Base-by-base conservation (phyloP, 2,888 invertebrate species). In the Heterodera filipjevi region DNA sequence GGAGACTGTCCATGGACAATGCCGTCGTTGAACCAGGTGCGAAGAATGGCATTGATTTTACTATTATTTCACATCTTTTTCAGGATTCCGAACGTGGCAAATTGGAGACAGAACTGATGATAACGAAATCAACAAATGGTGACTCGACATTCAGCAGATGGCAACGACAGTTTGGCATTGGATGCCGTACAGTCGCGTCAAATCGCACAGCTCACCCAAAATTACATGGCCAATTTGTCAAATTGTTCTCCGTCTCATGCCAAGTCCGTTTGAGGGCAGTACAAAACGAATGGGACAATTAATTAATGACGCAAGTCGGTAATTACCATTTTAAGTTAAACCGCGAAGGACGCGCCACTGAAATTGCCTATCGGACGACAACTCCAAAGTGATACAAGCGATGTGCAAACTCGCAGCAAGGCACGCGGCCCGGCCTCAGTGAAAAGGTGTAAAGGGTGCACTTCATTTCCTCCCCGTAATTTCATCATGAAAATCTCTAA, bases 231-330 rank as follows among this genome's bases (percentile, higher is more conserved):
- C 59, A 66, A 77, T 0, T 72, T 87, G 32, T 86, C 39, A 86
- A 86, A 53, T 78, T 87, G 3, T 87, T 87, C 76, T 85, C 86
- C 8, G 74, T 82, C n/a, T 80, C 82, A 1, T 79, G 80, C 74
- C 84, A 84, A 71, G 81, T 76, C 14, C 83, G 83, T 64, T 16
- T 33, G n/a, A 66, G 82, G 14, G 84, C 84, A 49, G 1, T 8
- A 14, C 19, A 49, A 8, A 49, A 14, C 10, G 16, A 49, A 49
- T 53, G n/a, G 1, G 10, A 5, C 12, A 44, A 32, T n/a, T 27
- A 46, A 14, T n/a, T n/a, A 27, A n/a, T n/a, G n/a, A n/a, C n/a
- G n/a, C n/a, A n/a, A n/a, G n/a, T n/a, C n/a, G n/a, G n/a, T n/a
- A n/a, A n/a, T n/a, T n/a, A n/a, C n/a, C 5, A 14, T 8, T 49